A percentile compares a stretch with the other conserved stretches of the same genome.
These are phyloP conservation scores for Adrianichthys oophorus DNA, from an alignment of 2,797 vertebrate genomes.

Conservation along the genomic window DNA sequence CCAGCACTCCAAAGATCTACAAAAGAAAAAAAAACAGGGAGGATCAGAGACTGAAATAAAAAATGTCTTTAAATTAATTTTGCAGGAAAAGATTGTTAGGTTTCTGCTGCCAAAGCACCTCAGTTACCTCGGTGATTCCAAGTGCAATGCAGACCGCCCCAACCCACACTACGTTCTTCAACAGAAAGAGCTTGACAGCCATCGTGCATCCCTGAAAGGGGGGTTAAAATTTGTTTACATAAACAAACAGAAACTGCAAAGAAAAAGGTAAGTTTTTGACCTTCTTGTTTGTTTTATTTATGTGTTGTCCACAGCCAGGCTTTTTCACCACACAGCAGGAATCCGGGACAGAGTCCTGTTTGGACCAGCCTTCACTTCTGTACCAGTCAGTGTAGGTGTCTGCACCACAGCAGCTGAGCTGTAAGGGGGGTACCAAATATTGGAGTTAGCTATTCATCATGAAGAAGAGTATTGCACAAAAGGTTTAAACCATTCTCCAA, in stretches of 20 bases:
- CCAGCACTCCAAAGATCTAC: constrained; percentile 37
- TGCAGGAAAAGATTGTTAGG: constrained; percentile 10
- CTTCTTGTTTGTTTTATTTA: constrained; percentile 10
- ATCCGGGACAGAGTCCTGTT: constrained; percentile 33
- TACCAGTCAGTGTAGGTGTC: constrained; percentile 37
- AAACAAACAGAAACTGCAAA: not conserved
- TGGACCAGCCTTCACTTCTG: constrained; percentile 37
- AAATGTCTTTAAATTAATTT: constrained; percentile 8
- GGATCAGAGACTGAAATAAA: constrained; percentile 34
- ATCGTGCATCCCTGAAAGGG: constrained; percentile 41
- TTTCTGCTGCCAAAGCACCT: constrained; percentile 14
- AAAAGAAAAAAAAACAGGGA: constrained; percentile 40
- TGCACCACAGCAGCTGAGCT: constrained; percentile 57
- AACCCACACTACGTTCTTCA: constrained; percentile 48
- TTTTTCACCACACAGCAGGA: constrained; percentile 46
- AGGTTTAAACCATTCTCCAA: too few species aligned
- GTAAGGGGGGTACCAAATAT: not conserved
- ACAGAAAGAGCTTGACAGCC: constrained; percentile 27
- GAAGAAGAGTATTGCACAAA: too few species aligned
- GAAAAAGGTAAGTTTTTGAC: constrained; percentile 26
- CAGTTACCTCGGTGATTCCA: constrained; percentile 39
- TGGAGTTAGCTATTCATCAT: not conserved
- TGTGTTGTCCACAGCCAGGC: constrained; percentile 36
- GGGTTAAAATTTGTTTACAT: not conserved
- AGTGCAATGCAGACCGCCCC: constrained; percentile 44